These are phyloP conservation scores for Eristalis pertinax DNA, from an alignment of 2,888 invertebrate species.

Conservation along the genomic window DNA sequence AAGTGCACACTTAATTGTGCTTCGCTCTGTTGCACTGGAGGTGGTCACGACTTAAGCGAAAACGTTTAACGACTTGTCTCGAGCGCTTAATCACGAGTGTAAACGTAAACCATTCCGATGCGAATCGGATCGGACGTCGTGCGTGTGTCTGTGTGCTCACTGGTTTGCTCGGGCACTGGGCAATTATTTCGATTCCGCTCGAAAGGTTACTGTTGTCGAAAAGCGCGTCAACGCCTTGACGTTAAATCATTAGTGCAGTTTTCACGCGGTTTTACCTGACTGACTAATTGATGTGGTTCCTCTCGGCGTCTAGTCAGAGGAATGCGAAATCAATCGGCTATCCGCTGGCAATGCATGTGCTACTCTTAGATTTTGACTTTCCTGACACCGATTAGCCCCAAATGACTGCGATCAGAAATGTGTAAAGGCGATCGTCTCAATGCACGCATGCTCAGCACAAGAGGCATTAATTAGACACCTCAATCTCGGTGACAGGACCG, in stretches of 20 bases:
- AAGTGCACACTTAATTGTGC: slow-evolving; percentile 32
- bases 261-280: slow-evolving; percentile 40
- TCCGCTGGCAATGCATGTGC: slow-evolving; percentile 24
- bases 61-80: slow-evolving; percentile 37
- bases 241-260: slow-evolving; percentile 44
- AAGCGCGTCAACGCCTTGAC: slow-evolving; percentile 43
- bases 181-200: slow-evolving; percentile 34
- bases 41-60: slow-evolving; percentile 42
- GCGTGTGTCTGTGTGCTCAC: neutral
- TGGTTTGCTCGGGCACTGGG: neutral
- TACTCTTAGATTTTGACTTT: slow-evolving; percentile 49
- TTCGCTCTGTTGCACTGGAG: neutral
- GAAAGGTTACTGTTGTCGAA: slow-evolving; percentile 39
- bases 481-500: slow-evolving; percentile 5
- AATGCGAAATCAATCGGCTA: no score
- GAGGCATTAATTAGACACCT: slow-evolving; percentile 61
- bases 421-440: neutral
- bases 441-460: neutral
- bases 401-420: slow-evolving; percentile 26
- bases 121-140: neutral
- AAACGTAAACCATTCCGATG: slow-evolving; percentile 21
- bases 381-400: slow-evolving; percentile 44
- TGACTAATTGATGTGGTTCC: slow-evolving; percentile 64
- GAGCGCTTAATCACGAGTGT: slow-evolving; percentile 22
- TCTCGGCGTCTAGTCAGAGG: slow-evolving; percentile 26